Evolutionary conservation across 2,113 vertebrate species (phyloP), one percentile per base, ranked within the genome.

Genomic region (Dolichallabes microphthalmus): DNA sequence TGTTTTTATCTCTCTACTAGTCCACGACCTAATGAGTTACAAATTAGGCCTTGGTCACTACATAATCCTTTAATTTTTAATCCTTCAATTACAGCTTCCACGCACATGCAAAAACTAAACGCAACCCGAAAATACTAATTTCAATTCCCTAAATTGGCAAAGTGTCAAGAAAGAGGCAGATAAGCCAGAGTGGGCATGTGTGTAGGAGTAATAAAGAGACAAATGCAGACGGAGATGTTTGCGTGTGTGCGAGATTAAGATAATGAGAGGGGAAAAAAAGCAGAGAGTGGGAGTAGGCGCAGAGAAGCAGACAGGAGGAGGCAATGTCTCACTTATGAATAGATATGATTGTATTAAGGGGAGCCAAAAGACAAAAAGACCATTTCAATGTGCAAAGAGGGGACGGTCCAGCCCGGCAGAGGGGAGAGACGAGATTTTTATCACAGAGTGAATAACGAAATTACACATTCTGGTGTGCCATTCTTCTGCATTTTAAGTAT

Each of bases 261-360:
- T 83, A 71, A 83, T 83, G 50, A 81, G 86, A n/a, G 50, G 3
- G 3, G 7, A 45, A 45, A 77, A 78, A 66, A 68, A 50, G 58
- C 11, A 2, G 66, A 82, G 77, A 27, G 32, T 25, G 66, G 61
- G 6, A 39, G 64, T 52, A n/a, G 75, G 57, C 74, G 17, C 66
- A 68, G 50, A 82, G 61, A 35, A 25, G 50, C 69, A 77, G 87
- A 82, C 71, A 71, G 74, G 39, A 84, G 35, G 82, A 83, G 50
- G 76, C 69, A 50, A 57, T 79, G 66, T 88, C 83, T 85, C 30
- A 78, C 85, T 84, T 87, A 78, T 87, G 86, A 86, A 86, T 85
- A 85, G 82, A 85, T 84, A 84, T 86, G 82, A 89, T 75, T 89
- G 87, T 86, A 57, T 82, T 82, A 80, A 83, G 35, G 75, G 80